Percentiles rank a stretch among this genome's conserved stretches.
Conservation (phyloP, 2,797 vertebrate species). For the Sebastes itinus region DNA sequence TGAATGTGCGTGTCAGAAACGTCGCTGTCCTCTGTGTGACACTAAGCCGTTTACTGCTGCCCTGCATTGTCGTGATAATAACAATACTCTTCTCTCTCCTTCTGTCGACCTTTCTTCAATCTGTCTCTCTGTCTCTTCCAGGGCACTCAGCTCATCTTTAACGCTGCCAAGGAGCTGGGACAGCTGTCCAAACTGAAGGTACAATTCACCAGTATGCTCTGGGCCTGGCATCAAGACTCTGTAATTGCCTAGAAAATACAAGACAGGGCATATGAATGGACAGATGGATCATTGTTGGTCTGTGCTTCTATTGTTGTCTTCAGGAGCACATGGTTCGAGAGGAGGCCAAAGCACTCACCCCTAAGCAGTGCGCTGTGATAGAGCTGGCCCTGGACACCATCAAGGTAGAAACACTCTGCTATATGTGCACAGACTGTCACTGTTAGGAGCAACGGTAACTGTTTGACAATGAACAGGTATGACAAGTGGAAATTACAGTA, state of each 20-base stretch:
- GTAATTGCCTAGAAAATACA: not conserved
- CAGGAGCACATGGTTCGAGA: slow-evolving; percentile 99
- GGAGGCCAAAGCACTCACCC: slow-evolving; percentile 95
- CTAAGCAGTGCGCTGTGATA: slow-evolving; percentile 97
- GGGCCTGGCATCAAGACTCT: not conserved
- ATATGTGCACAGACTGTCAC: not conserved
- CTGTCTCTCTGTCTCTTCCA: slow-evolving; percentile 65
- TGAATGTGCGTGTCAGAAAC: slow-evolving; percentile 54
- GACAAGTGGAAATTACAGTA: not conserved
- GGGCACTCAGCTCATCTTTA: slow-evolving; percentile 99
- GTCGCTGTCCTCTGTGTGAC: slow-evolving; percentile 74
- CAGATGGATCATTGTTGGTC: not conserved
- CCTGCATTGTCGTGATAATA: slow-evolving; percentile 40
- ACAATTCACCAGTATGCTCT: slow-evolving; percentile 11
- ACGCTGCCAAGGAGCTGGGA: slow-evolving; percentile 96
- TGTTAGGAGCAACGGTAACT: not conserved
- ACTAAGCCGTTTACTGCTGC: slow-evolving; percentile 50
- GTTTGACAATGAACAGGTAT: not conserved
- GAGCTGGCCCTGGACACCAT: slow-evolving; percentile 97
- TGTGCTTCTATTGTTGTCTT: not conserved
- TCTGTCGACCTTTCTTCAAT: slow-evolving; percentile 23
- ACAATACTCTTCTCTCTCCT: slow-evolving; percentile 18
- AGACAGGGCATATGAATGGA: not conserved
- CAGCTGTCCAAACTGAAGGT: slow-evolving; percentile 99
- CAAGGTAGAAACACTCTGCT: slow-evolving; percentile 83